A percentile compares a stretch with the other conserved stretches of the same genome.
Conservation (phyloP, 2,797 vertebrate genomes). For the Hemibagrus guttatus region DNA sequence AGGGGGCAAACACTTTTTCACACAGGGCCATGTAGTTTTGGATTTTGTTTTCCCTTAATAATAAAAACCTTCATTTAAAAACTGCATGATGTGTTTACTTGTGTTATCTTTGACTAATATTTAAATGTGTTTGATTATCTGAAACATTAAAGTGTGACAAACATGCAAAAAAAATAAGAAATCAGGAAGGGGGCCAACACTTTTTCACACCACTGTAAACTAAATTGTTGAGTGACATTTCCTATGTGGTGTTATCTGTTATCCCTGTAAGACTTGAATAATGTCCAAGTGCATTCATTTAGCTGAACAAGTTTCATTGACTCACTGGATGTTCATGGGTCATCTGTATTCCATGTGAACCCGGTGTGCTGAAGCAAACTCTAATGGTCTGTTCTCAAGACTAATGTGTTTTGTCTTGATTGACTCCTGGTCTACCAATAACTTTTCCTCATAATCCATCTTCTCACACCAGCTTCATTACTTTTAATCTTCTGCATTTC, state of each 20-base stretch:
- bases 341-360: constrained; percentile 30
- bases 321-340: constrained; percentile 30
- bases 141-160: too few species aligned
- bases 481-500: not conserved
- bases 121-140: too few species aligned
- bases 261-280: constrained; percentile 4
- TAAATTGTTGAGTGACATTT: constrained; percentile 1
- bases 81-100: too few species aligned
- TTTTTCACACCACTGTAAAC: too few species aligned
- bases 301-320: constrained; percentile 24
- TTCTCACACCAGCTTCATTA: not conserved
- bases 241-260: constrained; percentile 13
- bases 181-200: too few species aligned
- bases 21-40: too few species aligned
- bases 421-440: constrained; percentile 1
- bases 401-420: constrained; percentile 39
- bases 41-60: too few species aligned
- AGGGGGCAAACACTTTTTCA: too few species aligned
- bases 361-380: not conserved
- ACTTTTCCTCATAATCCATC: not conserved
- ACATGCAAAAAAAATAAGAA: too few species aligned
- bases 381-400: constrained; percentile 34
- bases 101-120: too few species aligned
- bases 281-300: constrained; percentile 27
- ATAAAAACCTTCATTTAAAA: too few species aligned